Conservation (phyloP, 1,140 invertebrate genomes). For the Calosoma granatense region DNA sequence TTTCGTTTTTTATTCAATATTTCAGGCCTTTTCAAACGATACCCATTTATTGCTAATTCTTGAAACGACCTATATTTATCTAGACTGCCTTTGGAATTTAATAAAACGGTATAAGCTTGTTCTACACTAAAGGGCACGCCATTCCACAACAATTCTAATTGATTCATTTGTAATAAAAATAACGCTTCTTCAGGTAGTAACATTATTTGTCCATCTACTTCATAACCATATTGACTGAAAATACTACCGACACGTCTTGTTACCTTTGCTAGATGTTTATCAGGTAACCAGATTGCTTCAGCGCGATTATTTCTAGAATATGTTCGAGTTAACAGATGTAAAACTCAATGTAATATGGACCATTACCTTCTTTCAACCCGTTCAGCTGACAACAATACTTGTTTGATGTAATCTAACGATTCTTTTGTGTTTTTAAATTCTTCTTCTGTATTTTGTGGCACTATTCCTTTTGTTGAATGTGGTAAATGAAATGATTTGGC, state of each 20-base stretch:
- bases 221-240: slow-evolving; percentile 21
- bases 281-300: slow-evolving; percentile 18
- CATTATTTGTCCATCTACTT: slow-evolving; percentile 23
- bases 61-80: slow-evolving; percentile 25
- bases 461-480: background rate
- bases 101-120: slow-evolving; percentile 25
- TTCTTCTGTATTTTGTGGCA: background rate
- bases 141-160: slow-evolving; percentile 25
- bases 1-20: background rate
- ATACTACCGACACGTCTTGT: slow-evolving; percentile 20
- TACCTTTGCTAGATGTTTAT: slow-evolving; percentile 18
- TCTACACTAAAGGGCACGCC: slow-evolving; percentile 25
- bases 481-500: background rate
- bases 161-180: slow-evolving; percentile 31
- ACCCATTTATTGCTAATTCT: slow-evolving; percentile 26
- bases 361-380: slow-evolving; percentile 24
- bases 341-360: slow-evolving; percentile 10
- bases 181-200: slow-evolving; percentile 30
- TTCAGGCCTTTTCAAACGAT: background rate
- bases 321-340: background rate
- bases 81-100: slow-evolving; percentile 19
- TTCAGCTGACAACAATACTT: slow-evolving; percentile 13
- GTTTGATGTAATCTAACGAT: slow-evolving; percentile 15
- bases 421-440: background rate
- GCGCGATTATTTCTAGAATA: background rate